Conservation (phyloP, 2,113 vertebrate genomes). For the Ploceus nigricollis region DNA sequence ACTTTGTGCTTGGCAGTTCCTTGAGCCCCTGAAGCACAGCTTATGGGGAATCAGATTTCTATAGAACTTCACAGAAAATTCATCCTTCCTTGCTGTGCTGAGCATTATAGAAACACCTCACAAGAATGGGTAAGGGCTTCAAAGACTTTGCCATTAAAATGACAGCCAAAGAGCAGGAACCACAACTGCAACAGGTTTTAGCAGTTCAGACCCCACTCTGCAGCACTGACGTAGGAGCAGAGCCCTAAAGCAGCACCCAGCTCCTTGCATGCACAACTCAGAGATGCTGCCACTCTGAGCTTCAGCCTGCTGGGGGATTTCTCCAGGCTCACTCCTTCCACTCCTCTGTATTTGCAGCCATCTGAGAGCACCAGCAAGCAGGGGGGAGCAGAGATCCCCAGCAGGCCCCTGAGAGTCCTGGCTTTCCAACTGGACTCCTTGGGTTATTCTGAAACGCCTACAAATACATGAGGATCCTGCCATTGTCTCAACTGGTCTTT, state of each 20-base stretch:
- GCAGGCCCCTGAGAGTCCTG: background rate
- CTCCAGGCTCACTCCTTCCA: background rate
- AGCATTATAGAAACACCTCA: background rate
- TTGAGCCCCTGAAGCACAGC: background rate
- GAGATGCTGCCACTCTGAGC: background rate
- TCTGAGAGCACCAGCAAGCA: rapidly evolving
- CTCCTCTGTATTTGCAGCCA: rapidly evolving
- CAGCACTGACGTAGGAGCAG: rapidly evolving
- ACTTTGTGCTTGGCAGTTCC: background rate
- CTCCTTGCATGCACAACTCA: background rate
- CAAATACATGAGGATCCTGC: background rate
- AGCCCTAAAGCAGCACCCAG: background rate
- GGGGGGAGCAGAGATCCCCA: background rate
- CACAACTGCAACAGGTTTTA: background rate
- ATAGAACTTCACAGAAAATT: background rate
- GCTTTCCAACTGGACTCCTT: background rate
- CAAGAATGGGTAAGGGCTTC: rapidly evolving
- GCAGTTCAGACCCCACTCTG: background rate
- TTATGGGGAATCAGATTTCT: background rate
- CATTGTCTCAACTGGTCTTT: background rate
- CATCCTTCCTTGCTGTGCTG: background rate
- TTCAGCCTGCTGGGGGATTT: background rate
- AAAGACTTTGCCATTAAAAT: background rate
- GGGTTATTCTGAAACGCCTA: background rate
- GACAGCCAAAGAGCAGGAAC: background rate